Percentiles rank a stretch among this genome's conserved stretches.
Conservation (phyloP, 2,113 vertebrate species). For the Coturnix japonica region DNA sequence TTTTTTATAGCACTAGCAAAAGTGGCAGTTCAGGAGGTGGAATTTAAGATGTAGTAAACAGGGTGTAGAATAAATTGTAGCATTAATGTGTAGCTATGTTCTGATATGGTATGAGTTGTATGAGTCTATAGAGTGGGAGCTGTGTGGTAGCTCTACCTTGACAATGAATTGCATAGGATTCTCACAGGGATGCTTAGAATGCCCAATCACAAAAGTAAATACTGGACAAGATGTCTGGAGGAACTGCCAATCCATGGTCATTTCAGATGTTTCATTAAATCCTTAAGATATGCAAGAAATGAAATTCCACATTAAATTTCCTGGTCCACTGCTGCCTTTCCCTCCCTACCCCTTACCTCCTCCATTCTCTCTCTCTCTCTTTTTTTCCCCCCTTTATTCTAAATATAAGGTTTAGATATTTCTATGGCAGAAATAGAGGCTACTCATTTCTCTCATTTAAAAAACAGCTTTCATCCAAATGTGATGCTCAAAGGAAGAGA, state of each 20-base stretch:
- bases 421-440: rapidly evolving
- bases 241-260: neutral
- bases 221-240: neutral
- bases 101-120: neutral
- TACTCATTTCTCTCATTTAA: neutral
- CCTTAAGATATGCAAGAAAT: neutral
- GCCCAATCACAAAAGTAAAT: neutral
- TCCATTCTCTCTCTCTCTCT: too few relatives aligned
- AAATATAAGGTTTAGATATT: neutral
- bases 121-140: neutral
- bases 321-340: neutral
- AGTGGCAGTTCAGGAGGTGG: neutral
- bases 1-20: neutral
- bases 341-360: too few relatives aligned
- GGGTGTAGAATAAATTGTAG: neutral
- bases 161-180: neutral
- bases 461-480: neutral
- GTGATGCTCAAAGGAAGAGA: neutral
- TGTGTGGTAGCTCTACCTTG: rapidly evolving
- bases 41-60: neutral
- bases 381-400: neutral
- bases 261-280: neutral
- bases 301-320: neutral
- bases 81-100: neutral
- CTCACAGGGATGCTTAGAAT: neutral